Evolutionary conservation across 2,113 vertebrate species (phyloP).

Genomic region (Ibidorhyncha struthersii): DNA sequence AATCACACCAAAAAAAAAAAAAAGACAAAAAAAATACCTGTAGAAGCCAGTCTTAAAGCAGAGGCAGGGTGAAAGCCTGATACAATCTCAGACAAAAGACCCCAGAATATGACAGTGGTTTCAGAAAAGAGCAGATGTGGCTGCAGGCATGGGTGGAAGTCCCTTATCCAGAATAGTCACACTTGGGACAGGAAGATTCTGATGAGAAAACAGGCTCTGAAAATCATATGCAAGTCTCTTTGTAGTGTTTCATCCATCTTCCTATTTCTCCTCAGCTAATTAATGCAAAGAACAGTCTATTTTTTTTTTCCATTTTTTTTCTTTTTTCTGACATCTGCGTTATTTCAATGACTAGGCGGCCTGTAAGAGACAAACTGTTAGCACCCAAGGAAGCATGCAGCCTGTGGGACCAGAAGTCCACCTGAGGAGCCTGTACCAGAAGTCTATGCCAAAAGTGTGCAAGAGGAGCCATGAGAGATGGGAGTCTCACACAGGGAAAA

Average conservation of each 20-base stretch:
- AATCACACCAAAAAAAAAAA: neutral
- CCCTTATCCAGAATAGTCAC: neutral
- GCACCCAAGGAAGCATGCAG: neutral
- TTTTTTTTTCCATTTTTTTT: accelerated
- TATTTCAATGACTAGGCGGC: neutral
- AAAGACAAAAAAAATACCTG: neutral
- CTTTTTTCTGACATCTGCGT: neutral
- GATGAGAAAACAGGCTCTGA: neutral
- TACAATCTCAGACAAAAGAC: neutral
- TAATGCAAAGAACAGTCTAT: neutral
- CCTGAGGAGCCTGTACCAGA: neutral
- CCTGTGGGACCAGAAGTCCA: neutral
- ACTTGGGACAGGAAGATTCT: neutral
- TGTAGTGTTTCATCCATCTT: neutral
- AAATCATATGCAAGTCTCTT: neutral
- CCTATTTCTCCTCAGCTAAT: neutral
- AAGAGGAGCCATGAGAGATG: neutral
- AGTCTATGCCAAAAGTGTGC: neutral
- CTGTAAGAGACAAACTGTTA: neutral
- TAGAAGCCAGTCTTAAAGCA: neutral
- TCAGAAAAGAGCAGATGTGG: neutral
- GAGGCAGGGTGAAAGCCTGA: neutral
- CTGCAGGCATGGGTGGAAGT: neutral
- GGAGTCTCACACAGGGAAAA: neutral
- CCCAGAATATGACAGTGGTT: neutral